Evolutionary conservation across 1,140 invertebrate species (phyloP).

Genomic region (Caenorhabditis inopinata): DNA sequence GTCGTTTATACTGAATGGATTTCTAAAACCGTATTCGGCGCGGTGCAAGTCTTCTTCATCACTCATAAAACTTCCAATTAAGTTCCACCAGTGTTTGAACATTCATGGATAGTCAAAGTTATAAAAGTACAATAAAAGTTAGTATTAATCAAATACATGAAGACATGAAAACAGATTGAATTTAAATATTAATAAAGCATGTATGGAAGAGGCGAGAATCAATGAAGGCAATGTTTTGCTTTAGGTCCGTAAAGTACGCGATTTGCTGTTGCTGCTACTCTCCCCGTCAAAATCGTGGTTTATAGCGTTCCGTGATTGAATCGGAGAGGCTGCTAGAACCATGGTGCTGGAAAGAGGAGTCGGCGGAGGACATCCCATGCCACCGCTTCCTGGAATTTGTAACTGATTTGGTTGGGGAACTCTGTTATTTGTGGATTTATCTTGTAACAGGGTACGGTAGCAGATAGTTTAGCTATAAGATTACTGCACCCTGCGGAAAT

Average conservation of each 20-base stretch:
- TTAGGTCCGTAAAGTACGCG: neutral
- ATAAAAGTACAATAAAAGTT: neutral
- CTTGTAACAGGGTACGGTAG: too few species aligned
- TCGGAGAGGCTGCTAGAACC: constrained; percentile 19
- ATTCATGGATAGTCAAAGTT: neutral
- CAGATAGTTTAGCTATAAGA: too few species aligned
- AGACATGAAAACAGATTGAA: neutral
- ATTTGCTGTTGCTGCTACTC: neutral
- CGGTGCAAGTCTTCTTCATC: neutral
- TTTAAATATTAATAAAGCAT: neutral
- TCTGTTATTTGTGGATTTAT: too few species aligned
- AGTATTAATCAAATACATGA: neutral
- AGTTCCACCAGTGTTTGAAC: neutral
- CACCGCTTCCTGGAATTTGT: constrained; percentile 13
- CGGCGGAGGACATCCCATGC: neutral
- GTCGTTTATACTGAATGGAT: neutral
- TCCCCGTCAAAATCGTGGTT: neutral
- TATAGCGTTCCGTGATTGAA: neutral
- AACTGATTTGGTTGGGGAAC: neutral
- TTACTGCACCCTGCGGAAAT: too few species aligned
- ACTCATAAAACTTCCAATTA: neutral
- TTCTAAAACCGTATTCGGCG: neutral
- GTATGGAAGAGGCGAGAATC: neutral
- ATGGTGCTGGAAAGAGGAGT: constrained; percentile 4
- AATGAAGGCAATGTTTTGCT: neutral